Evolutionary conservation across 2,888 invertebrate genomes (phyloP), one percentile per base, ranked within the genome.

Genomic region (Entomobrya multifasciata): DNA sequence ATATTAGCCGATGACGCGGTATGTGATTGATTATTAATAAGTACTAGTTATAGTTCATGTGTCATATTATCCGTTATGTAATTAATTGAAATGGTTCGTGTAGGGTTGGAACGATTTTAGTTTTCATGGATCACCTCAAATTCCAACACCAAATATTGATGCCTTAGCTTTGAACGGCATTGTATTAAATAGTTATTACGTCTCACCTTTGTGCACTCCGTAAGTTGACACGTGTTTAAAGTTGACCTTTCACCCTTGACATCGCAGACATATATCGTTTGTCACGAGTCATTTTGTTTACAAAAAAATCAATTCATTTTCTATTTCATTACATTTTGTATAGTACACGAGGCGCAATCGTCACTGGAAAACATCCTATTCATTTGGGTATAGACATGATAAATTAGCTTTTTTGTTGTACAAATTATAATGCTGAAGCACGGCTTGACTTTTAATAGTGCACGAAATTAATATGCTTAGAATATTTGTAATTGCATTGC

Each of bases 51-150:
- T n/a, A n/a, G n/a, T n/a, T n/a, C n/a, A n/a, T n/a, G n/a, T n/a
- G n/a, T n/a, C n/a, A n/a, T n/a, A n/a, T n/a, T n/a, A n/a, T n/a
- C n/a, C n/a, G n/a, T n/a, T n/a, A n/a, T n/a, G n/a, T n/a, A n/a
- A n/a, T n/a, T n/a, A n/a, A n/a, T n/a, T n/a, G n/a, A n/a, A n/a
- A n/a, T n/a, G n/a, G 4, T 17, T 41, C 17, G 8, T 36, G 8
- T 91, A 98, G 98, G 98, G 98, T 4, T 98, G 96, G 95, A 97
- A 98, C 92, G 98, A 98, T 93, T 96, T 98, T 0, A 96, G 97
- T n/a, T 98, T 97, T 93, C 98, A 97, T 92, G 98, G 98, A 0
- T 96, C 97, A 0, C 94, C 95, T 15, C 95, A 97, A 93, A 96
- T 98, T 90, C 96, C 96, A 36, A 98, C 98, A 1, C 97, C 97